Conservation (phyloP, 2,888 invertebrate species). For the Drymonia ruficornis region DNA sequence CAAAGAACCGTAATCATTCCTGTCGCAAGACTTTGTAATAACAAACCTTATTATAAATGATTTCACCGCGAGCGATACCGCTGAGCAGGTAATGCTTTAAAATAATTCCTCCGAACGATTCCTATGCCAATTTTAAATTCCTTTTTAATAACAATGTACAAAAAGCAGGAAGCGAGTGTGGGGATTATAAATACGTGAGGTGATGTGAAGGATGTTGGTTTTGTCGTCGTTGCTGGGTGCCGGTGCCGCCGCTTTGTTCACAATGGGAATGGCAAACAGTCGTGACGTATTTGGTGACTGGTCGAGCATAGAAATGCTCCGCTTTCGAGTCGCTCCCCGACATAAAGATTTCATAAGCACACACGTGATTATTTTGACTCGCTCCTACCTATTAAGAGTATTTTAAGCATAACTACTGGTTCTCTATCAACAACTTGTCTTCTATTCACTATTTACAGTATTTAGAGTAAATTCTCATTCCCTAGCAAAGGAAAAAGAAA, state of each 20-base stretch:
- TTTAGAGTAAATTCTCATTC: too few species aligned
- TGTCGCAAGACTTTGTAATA: conserved; percentile 29
- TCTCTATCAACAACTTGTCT: not conserved
- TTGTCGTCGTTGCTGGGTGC: conserved; percentile 56
- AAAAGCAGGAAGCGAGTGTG: conserved; percentile 78
- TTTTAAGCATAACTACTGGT: not conserved
- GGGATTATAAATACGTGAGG: conserved; percentile 79
- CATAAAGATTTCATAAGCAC: conserved; percentile 28
- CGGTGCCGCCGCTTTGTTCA: conserved; percentile 60
- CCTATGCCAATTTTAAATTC: conserved; percentile 62
- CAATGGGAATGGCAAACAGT: conserved; percentile 67
- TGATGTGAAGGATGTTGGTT: conserved; percentile 77
- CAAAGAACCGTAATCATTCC: conserved; percentile 21
- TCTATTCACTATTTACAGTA: too few species aligned
- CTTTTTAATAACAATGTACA: conserved; percentile 70
- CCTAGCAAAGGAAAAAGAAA: too few species aligned
- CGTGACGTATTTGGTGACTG: conserved; percentile 44
- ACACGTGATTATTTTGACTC: conserved; percentile 10
- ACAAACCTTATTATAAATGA: conserved; percentile 24
- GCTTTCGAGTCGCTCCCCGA: conserved; percentile 30
- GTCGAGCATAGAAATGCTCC: conserved; percentile 29
- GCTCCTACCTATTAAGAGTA: not conserved
- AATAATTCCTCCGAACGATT: conserved; percentile 50
- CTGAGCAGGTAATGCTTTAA: conserved; percentile 33
- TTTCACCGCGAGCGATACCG: conserved; percentile 14